Base-by-base conservation (phyloP, 2,888 invertebrate species). In the Monochamus alternatus region DNA sequence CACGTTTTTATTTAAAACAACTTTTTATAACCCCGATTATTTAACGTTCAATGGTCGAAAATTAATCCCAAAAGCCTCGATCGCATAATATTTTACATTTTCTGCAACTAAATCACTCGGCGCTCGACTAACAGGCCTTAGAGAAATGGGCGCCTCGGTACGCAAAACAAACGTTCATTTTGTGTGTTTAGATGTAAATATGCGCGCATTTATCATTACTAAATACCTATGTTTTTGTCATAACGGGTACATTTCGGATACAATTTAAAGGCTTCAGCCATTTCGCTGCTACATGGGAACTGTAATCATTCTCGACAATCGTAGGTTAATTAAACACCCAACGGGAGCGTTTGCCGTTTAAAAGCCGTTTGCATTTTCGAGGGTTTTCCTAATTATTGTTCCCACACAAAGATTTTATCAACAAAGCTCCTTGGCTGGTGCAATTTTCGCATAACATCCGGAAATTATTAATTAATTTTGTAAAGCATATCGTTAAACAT, bases 11-110 rank as follows among this genome's bases (percentile, higher is more conserved):
- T 31, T 60, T 60, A 38, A 32, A 60, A 3, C 8, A n/a, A 38
- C n/a, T 60, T 60, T n/a, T 60, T 60, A 12, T 60, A n/a, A 9
- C 38, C 60, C n/a, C n/a, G n/a, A 60, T 60, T 32, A 59, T 60
- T 60, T 60, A n/a, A n/a, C 31, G 5, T 60, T 60, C n/a, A 60
- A 38, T n/a, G 38, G 38, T n/a, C 12, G 60, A 60, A 60, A 59
- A 60, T 60, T n/a, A 60, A 60, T 32, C 60, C 60, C 32, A 32
- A 60, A 32, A 60, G 32, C 9, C 38, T 38, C 38, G 38, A 38
- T 38, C 38, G 38, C 38, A 7, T 38, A 38, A 38, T 38, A 38
- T 38, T 38, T 38, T 38, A 4, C 38, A 38, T 38, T 38, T 38
- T 38, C 38, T 38, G 38, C 38, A 7, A 38, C 38, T 38, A 38